Conservation (phyloP, 2,113 vertebrate genomes). For the Tringa solitaria region DNA sequence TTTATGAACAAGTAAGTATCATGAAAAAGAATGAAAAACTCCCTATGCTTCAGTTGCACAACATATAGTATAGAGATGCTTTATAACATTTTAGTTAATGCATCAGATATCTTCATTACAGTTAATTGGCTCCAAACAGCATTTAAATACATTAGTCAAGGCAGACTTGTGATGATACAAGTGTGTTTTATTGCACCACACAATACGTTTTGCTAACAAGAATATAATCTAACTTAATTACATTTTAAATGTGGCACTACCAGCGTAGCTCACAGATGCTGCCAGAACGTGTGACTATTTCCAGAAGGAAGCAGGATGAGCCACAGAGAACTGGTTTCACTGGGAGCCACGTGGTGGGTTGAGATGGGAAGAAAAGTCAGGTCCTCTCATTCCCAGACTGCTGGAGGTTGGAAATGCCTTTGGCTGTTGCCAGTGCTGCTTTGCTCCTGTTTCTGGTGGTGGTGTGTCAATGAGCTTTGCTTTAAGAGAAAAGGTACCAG, state of each 20-base stretch:
- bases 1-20: background rate
- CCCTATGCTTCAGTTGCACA: fast-evolving
- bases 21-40: background rate
- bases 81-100: too few species aligned
- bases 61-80: fast-evolving
- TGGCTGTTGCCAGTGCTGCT: background rate
- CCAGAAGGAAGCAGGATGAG: background rate
- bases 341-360: fast-evolving
- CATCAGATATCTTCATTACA: background rate
- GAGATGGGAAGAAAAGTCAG: background rate
- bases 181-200: background rate
- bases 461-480: background rate
- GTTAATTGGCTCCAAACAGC: background rate
- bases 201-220: fast-evolving
- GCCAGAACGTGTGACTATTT: fast-evolving
- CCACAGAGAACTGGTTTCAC: fast-evolving
- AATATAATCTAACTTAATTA: too few species aligned
- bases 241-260: fast-evolving
- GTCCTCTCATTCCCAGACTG: fast-evolving
- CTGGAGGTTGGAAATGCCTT: background rate
- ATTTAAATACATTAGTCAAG: fast-evolving
- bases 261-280: fast-evolving
- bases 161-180: background rate
- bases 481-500: background rate
- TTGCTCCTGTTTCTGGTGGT: fast-evolving